phyloP scores from a whole-genome alignment of 2,113 vertebrate species.

The Scopus umbretta region DNA sequence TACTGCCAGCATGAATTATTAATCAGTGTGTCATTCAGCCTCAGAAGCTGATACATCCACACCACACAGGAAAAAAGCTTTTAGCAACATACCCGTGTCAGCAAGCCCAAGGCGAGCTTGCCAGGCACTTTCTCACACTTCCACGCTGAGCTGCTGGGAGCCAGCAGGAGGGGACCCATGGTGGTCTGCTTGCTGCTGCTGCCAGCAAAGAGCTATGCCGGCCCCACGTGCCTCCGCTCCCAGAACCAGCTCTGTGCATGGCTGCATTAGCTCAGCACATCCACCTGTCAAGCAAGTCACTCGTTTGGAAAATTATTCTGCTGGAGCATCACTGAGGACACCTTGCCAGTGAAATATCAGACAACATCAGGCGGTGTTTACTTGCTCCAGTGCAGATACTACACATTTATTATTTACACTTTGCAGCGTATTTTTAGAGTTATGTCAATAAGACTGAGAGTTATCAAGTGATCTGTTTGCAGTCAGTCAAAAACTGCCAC shows the following conservation, averaged over 20 bases:
- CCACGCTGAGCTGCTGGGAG: neutral
- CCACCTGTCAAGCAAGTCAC: conserved; percentile 49
- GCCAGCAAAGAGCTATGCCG: neutral
- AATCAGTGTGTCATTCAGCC: neutral
- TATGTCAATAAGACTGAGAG: conserved; percentile 46
- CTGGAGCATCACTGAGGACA: conserved; percentile 54
- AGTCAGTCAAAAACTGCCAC: neutral
- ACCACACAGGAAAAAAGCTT: neutral
- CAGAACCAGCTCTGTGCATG: neutral
- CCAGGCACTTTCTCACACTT: neutral
- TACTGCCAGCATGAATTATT: conserved; percentile 37
- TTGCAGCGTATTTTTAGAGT: conserved; percentile 30
- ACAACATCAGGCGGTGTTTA: conserved; percentile 56
- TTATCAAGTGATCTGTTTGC: conserved; percentile 51
- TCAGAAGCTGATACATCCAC: neutral
- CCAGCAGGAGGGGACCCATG: neutral
- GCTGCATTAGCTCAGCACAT: conserved; percentile 30
- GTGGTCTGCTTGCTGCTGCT: neutral
- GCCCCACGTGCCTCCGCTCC: neutral
- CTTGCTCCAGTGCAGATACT: conserved; percentile 59
- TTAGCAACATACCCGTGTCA: neutral
- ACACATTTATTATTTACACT: conserved; percentile 60
- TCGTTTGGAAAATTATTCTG: conserved; percentile 64
- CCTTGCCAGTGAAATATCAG: conserved; percentile 61
- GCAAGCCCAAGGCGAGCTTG: neutral